Conservation (phyloP, 1,140 invertebrate genomes). For the Euwallacea fornicatus region DNA sequence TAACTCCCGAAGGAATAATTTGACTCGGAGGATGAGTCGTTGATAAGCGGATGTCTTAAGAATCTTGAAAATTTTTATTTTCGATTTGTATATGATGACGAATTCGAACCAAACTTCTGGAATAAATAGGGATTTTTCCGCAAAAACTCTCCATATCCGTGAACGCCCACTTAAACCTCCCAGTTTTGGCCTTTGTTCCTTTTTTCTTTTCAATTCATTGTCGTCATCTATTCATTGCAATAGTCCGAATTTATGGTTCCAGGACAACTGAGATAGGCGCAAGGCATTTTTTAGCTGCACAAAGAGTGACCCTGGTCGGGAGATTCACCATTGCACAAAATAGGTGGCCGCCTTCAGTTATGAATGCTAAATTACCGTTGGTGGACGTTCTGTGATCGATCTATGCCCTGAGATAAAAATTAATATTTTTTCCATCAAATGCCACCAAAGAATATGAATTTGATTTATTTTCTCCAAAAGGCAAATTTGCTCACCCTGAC, state of each 20-base stretch:
- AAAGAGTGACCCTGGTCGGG: not conserved
- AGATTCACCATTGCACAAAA: not conserved
- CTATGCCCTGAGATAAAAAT: not conserved
- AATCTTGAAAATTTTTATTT: no score
- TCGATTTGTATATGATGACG: no score
- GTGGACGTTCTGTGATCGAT: not conserved
- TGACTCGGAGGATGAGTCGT: no score
- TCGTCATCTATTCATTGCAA: conserved; percentile 1
- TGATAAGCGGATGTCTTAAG: no score
- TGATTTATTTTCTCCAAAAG: not conserved
- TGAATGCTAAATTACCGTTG: not conserved
- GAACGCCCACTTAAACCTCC: conserved; percentile 22
- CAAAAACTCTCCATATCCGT: conserved; percentile 18
- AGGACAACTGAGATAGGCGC: not conserved
- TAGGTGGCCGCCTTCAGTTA: not conserved
- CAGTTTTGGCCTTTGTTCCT: conserved; percentile 17
- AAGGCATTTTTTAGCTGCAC: not conserved
- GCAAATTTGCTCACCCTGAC: not conserved
- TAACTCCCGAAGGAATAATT: no score
- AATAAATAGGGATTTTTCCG: no score
- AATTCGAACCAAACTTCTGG: no score
- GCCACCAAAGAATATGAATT: not conserved
- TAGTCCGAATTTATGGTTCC: not conserved
- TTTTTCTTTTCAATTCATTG: conserved; percentile 13
- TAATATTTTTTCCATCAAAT: not conserved